Evolutionary conservation across 1,140 invertebrate genomes (phyloP).

Genomic region (Heliothis subflexa): DNA sequence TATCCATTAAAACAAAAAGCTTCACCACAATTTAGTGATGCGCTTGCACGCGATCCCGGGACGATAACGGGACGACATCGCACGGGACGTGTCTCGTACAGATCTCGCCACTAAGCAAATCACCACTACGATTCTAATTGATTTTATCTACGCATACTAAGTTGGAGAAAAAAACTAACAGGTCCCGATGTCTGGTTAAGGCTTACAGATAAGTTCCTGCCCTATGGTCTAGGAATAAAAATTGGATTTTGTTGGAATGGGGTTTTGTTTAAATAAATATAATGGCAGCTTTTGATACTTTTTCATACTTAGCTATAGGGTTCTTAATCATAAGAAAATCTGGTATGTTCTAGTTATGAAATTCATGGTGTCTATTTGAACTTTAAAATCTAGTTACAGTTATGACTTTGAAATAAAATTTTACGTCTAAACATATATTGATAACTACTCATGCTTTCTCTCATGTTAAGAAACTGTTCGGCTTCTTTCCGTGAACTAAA

Average conservation of each 20-base stretch:
- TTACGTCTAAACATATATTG: too few relatives aligned
- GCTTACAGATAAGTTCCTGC: slow-evolving; percentile 21
- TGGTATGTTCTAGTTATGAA: too few relatives aligned
- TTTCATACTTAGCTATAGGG: too few relatives aligned
- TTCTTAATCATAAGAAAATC: too few relatives aligned
- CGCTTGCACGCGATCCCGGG: slow-evolving; percentile 51
- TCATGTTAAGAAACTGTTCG: too few relatives aligned
- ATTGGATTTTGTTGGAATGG: background rate
- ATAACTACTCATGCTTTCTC: too few relatives aligned
- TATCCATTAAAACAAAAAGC: slow-evolving; percentile 4
- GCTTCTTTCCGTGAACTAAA: too few relatives aligned
- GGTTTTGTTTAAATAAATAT: background rate
- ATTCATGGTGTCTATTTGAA: too few relatives aligned
- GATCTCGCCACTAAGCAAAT: slow-evolving; percentile 69
- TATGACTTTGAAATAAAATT: too few relatives aligned
- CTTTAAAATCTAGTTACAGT: too few relatives aligned
- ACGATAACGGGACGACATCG: slow-evolving; percentile 64
- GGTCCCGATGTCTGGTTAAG: slow-evolving; percentile 3
- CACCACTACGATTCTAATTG: slow-evolving; percentile 71
- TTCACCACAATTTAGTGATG: slow-evolving; percentile 51
- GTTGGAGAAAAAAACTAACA: slow-evolving; percentile 36
- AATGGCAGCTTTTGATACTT: background rate
- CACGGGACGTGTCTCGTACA: slow-evolving; percentile 61
- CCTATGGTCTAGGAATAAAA: background rate
- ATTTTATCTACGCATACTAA: slow-evolving; percentile 70